Evolutionary conservation across 2,797 vertebrate species (phyloP), one percentile per base, ranked within the genome.

Genomic region (Malurus leucopterus): DNA sequence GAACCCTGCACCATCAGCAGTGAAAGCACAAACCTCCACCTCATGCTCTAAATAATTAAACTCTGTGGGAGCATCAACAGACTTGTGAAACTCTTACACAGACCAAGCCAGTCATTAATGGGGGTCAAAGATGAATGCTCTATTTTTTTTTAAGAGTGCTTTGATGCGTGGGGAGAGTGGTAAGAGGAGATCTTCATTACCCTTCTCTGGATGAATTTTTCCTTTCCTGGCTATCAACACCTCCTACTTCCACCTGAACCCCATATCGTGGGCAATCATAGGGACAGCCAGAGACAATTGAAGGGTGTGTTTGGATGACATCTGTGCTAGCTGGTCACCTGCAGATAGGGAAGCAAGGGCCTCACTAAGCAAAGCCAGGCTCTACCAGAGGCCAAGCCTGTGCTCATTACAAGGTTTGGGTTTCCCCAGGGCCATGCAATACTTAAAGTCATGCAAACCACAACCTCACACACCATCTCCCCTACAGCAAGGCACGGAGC

Each of bases 11-110:
- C 57, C 80, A 89, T 69, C 87, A 84, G 63, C 80, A 84, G 64
- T 21, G 58, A 93, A 92, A 90, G 87, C 74, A 79, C 83, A 78
- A 89, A 76, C 91, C 74, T 91, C 87, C 67, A 79, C 90, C 89
- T 90, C 94, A 47, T 2, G 3, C 74, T 75, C 91, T 92, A 93
- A 94, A 95, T 94, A 94, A 95, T 93, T 95, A 93, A 95, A 93
- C 87, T 90, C 95, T 76, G 77, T 89, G 91, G 92, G 93, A 95
- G 85, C 92, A 92, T 86, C 83, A 91, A 80, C 83, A 93, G 61
- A 84, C 89, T 94, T 73, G 65, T 93, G 93, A 95, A 93, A 86
- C 88, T 79, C 92, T 90, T 84, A 91, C 75, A 70, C 86, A 93
- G 86, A 92, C 92, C 75, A 84, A 92, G 78, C 57, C 70, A 91